A percentile compares a stretch with the other conserved stretches of the same genome.
phyloP scores from a whole-genome alignment of 2,888 invertebrate species.

The Conops quadrifasciatus region DNA sequence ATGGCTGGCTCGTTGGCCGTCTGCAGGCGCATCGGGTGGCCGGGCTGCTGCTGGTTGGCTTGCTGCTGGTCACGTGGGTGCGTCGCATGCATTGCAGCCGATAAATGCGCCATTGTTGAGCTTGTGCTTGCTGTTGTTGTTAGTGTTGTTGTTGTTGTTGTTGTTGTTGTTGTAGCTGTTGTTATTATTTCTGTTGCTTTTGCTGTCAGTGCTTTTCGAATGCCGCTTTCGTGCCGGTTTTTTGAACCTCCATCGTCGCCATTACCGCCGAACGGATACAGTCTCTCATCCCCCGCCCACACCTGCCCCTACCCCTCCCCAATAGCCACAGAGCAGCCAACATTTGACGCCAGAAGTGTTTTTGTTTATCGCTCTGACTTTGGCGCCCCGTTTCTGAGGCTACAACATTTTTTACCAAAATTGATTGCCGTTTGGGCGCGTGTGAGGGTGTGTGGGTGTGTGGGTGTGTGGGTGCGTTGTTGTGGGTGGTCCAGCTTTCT shows the following conservation, averaged over 20 bases:
- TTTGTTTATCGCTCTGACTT: slow-evolving; percentile 17
- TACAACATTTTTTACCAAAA: slow-evolving; percentile 4
- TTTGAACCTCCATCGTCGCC: slow-evolving; percentile 29
- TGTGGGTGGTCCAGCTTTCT: background rate
- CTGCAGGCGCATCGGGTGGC: background rate
- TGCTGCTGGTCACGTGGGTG: slow-evolving; percentile 52
- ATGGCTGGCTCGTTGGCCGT: background rate
- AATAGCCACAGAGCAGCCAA: slow-evolving; percentile 10
- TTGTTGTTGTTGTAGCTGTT: slow-evolving; percentile 15
- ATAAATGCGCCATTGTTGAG: slow-evolving; percentile 47
- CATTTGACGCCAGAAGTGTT: slow-evolving; percentile 36
- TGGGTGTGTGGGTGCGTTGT: background rate
- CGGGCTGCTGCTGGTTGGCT: slow-evolving; percentile 37
- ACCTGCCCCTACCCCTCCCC: background rate
- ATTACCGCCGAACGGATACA: slow-evolving; percentile 4
- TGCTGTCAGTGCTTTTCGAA: slow-evolving; percentile 25
- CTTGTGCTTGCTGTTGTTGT: background rate
- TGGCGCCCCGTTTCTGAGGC: background rate
- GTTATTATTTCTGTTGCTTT: slow-evolving; percentile 27
- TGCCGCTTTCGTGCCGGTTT: slow-evolving; percentile 37
- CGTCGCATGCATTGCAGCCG: slow-evolving; percentile 58
- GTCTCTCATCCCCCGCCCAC: background rate
- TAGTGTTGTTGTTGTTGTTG: slow-evolving; percentile 30
- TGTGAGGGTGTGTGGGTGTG: background rate
- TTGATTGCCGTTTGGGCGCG: background rate